Evolutionary conservation across 2,888 invertebrate species (phyloP), one percentile per base, ranked within the genome.

Genomic region (Zootermopsis nevadensis): DNA sequence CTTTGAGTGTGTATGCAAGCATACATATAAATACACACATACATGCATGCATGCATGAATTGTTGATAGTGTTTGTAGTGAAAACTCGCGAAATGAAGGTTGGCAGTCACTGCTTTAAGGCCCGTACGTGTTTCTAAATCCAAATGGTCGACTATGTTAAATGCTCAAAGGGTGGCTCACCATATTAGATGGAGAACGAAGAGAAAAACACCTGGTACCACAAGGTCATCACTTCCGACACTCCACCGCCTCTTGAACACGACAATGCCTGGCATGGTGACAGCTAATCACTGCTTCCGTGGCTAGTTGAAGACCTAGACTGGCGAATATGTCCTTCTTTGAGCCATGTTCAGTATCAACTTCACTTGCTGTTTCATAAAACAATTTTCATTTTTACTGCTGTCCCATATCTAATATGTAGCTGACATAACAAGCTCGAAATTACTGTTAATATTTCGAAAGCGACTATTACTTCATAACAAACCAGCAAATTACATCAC

Each of bases 141-240:
- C 38, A 38, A 38, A 38, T 38, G 48, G 15, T 48, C 15, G 3
- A 48, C 15, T 15, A 48, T 15, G 19, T 48, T 1, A 48, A 6
- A n/a, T 27, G 60, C n/a, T n/a, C 1, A 60, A 0, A 60, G 27
- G n/a, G n/a, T n/a, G n/a, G 91, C 93, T 93, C 89, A 96, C 97
- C 96, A 96, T 88, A 95, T 91, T 84, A 94, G 89, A 90, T 97
- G 96, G 86, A 96, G 91, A 84, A 93, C 89, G 89, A 95, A 92
- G 83, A 96, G 92, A 89, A 96, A 94, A 85, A 93, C 93, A 83
- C 95, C 96, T 55, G 97, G 96, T 81, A 97, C 95, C 86, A 96
- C 95, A 87, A 97, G 91, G 91, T 97, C 96, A 91, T 97, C 96
- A 86, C 96, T 96, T 86, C 96, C 97, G 86, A 96, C 95, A 88